phyloP scores from a whole-genome alignment of 2,113 vertebrate species.

The Cranoglanis bouderius region DNA sequence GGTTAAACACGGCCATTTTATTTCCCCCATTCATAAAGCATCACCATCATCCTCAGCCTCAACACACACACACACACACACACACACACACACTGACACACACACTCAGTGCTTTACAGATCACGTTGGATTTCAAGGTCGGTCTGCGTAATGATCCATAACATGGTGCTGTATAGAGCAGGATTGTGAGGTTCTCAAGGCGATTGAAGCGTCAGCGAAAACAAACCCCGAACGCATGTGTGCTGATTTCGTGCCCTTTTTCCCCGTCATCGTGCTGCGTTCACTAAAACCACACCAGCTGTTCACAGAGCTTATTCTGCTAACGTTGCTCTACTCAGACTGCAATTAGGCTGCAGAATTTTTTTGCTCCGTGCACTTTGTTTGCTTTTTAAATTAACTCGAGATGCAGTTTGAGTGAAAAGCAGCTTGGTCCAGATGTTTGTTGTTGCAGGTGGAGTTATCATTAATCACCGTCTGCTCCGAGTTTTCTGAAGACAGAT shows the following conservation, averaged over 20 bases:
- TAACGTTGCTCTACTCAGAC: slow-evolving; percentile 29
- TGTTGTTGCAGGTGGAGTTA: slow-evolving; percentile 13
- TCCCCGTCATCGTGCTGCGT: slow-evolving; percentile 56
- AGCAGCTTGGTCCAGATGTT: slow-evolving; percentile 37
- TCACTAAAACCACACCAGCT: slow-evolving; percentile 44
- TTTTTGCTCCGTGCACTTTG: neutral
- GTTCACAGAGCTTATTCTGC: slow-evolving; percentile 40
- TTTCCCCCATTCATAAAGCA: slow-evolving; percentile 32
- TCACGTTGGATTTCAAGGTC: slow-evolving; percentile 24
- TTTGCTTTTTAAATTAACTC: slow-evolving; percentile 40
- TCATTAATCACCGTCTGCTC: slow-evolving; percentile 33
- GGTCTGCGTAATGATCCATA: neutral
- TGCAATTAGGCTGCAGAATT: slow-evolving; percentile 15
- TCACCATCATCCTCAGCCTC: slow-evolving; percentile 28
- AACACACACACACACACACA: neutral
- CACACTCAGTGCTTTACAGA: neutral
- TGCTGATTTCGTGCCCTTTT: slow-evolving; percentile 55
- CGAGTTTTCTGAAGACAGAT: slow-evolving; percentile 16
- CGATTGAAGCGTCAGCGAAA: slow-evolving; percentile 7
- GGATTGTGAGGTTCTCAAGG: neutral
- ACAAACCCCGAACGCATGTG: slow-evolving; percentile 4
- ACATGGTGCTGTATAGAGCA: neutral
- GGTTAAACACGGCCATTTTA: slow-evolving; percentile 19
- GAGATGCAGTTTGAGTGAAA: slow-evolving; percentile 24
- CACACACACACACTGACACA: neutral